Evolutionary conservation across 2,113 vertebrate genomes (phyloP).

Genomic region (Glaucidium brasilianum): DNA sequence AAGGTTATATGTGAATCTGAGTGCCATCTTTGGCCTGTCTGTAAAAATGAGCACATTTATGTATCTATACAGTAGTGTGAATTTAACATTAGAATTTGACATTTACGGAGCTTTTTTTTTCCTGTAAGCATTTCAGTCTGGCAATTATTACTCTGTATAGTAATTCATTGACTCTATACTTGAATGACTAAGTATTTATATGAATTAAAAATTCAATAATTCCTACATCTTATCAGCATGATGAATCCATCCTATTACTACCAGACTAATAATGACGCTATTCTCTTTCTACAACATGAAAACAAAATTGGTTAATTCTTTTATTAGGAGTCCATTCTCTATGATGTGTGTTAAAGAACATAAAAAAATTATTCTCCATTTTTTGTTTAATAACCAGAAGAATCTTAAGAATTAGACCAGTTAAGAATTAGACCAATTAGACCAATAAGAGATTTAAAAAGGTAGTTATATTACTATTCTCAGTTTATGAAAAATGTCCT

Average conservation of each 20-base stretch:
- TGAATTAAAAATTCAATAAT: neutral
- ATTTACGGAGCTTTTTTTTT: neutral
- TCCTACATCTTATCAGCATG: neutral
- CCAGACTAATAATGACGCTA: neutral
- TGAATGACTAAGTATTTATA: neutral
- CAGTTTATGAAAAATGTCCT: neutral
- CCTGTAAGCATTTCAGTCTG: neutral
- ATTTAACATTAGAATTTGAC: neutral
- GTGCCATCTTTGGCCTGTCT: neutral
- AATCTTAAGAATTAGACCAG: neutral
- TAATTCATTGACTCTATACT: neutral
- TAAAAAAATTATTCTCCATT: neutral
- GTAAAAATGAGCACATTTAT: neutral
- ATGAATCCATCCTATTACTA: neutral
- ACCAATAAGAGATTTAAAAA: neutral
- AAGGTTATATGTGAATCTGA: neutral
- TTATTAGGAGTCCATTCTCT: neutral
- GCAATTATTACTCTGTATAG: neutral
- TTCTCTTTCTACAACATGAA: neutral
- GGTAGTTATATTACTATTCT: neutral
- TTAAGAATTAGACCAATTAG: neutral
- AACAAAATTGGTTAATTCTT: neutral
- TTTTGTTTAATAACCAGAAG: neutral
- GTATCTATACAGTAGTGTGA: neutral
- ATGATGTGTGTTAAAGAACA: neutral